phyloP scores from a whole-genome alignment of 2,113 vertebrate genomes.

The Lethenteron reissneri region DNA sequence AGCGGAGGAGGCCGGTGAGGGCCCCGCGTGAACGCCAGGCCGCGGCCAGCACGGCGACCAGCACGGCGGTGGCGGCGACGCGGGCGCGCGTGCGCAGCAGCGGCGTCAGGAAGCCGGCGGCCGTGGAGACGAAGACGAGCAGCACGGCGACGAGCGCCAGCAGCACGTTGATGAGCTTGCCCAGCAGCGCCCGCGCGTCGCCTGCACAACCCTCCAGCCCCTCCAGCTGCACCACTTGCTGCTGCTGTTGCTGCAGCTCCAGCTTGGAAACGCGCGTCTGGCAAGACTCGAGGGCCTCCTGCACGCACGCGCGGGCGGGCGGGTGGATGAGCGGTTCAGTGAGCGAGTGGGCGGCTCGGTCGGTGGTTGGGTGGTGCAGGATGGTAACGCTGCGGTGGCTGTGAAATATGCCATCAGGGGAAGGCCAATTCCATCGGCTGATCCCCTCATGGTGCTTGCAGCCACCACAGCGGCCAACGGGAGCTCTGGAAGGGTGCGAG shows the following conservation, averaged over 20 bases:
- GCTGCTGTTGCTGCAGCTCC: slow-evolving; percentile 96
- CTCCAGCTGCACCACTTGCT: slow-evolving; percentile 89
- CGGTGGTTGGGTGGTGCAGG: no score
- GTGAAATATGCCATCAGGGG: no score
- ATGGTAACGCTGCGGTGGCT: no score
- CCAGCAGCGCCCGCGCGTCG: slow-evolving; percentile 69
- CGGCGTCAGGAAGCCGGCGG: slow-evolving; percentile 82
- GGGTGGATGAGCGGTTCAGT: no score
- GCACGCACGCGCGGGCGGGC: slow-evolving; percentile 3
- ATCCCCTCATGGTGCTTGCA: no score
- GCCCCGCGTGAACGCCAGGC: slow-evolving; percentile 30
- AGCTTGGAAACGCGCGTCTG: slow-evolving; percentile 97
- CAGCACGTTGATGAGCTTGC: slow-evolving; percentile 88
- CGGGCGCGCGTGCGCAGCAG: slow-evolving; percentile 87
- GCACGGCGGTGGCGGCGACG: slow-evolving; percentile 65
- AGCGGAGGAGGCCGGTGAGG: no score
- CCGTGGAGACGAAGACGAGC: slow-evolving; percentile 77
- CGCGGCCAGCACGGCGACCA: slow-evolving; percentile 60
- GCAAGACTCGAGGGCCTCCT: slow-evolving; percentile 85
- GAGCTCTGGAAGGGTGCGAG: no score
- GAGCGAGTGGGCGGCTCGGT: no score
- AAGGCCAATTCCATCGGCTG: no score
- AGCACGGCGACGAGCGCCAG: slow-evolving; percentile 89
- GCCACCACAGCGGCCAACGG: no score
- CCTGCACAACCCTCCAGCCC: slow-evolving; percentile 55